These are phyloP conservation scores for Rhagonycha fulva DNA, from an alignment of 2,888 invertebrate genomes.

Conservation along the genomic window DNA sequence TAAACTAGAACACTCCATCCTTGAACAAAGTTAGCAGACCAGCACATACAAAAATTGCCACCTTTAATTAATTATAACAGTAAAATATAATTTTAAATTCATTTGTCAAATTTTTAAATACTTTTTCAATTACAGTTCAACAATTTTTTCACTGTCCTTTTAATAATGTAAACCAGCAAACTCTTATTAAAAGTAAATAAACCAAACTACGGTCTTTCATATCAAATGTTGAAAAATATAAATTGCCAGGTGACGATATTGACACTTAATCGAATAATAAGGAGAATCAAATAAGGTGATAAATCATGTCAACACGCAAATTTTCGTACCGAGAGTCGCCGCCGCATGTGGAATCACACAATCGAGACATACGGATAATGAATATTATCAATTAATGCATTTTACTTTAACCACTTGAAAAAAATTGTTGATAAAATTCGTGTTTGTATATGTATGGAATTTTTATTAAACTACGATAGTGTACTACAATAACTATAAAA, in stretches of 20 bases:
- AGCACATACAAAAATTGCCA: constrained; percentile 11
- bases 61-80: constrained; percentile 16
- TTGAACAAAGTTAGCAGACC: constrained; percentile 12
- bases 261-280: not conserved
- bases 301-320: not conserved
- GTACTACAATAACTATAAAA: not conserved
- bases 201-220: not conserved
- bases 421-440: not conserved
- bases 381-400: not conserved
- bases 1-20: constrained; percentile 8
- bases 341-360: not conserved
- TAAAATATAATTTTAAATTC: not conserved
- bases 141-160: not conserved
- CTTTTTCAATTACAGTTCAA: not conserved
- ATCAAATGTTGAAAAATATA: not conserved
- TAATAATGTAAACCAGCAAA: not conserved
- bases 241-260: not conserved
- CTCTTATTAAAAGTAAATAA: not conserved
- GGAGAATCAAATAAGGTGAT: not conserved
- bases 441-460: not conserved
- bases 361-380: not conserved
- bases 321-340: not conserved
- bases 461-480: not conserved
- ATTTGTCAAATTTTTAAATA: not conserved
- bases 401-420: not conserved